Percentiles rank a stretch among this genome's conserved stretches.
Evolutionary conservation across 2,797 vertebrate genomes (phyloP).

Genomic region (Podargus strigoides): DNA sequence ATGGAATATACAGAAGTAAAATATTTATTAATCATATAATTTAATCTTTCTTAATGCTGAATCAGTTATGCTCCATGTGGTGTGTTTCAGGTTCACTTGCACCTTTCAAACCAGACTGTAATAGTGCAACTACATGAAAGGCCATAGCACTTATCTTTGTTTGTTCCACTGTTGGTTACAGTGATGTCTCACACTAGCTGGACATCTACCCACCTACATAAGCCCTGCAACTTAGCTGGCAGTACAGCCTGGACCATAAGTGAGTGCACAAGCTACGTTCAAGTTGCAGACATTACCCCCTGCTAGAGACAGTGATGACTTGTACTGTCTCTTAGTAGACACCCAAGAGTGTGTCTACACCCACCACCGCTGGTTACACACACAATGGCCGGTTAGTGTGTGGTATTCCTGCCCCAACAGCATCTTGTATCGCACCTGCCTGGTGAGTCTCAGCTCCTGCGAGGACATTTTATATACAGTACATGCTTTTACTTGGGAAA

Average conservation of each 20-base stretch:
- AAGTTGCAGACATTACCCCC: not conserved
- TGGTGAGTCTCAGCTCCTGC: not conserved
- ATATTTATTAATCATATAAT: not conserved
- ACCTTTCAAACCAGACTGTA: not conserved
- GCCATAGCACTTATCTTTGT: not conserved
- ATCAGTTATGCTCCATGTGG: not conserved
- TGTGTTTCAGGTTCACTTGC: not conserved
- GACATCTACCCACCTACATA: not conserved
- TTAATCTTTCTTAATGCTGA: not conserved
- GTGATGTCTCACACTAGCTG: not conserved
- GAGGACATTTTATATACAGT: not conserved
- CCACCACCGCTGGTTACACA: not conserved
- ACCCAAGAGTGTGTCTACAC: too few species aligned
- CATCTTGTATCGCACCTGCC: not conserved
- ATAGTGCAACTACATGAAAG: not conserved
- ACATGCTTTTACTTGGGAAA: not conserved
- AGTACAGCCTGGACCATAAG: not conserved
- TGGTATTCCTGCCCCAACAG: rapidly evolving
- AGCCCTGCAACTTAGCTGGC: not conserved
- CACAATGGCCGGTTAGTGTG: not conserved
- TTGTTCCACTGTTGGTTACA: not conserved
- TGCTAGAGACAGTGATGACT: not conserved
- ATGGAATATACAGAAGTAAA: not conserved
- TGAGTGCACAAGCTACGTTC: not conserved
- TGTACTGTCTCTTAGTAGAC: not conserved